phyloP scores from a whole-genome alignment of 1,140 invertebrate genomes.

The Procambarus clarkii region DNA sequence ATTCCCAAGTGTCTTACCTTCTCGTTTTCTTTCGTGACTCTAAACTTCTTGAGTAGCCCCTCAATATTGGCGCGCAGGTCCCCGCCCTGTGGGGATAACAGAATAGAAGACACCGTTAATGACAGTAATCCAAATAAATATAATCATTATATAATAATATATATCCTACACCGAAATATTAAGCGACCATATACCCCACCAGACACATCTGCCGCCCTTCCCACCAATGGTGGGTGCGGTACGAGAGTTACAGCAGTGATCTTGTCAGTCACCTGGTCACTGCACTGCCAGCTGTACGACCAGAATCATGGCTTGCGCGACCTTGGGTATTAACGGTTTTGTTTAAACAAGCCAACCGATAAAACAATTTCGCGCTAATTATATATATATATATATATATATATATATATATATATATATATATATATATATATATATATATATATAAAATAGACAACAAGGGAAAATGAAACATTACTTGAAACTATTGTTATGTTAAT shows the following conservation, averaged over 20 bases:
- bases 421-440: too few relatives aligned
- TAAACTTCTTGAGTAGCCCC: slow-evolving; percentile 59
- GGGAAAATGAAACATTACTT: too few relatives aligned
- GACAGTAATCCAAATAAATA: not conserved
- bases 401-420: too few relatives aligned
- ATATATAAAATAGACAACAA: too few relatives aligned
- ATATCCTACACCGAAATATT: too few relatives aligned
- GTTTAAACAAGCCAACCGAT: too few relatives aligned
- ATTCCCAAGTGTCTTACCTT: slow-evolving; percentile 21
- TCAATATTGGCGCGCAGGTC: slow-evolving; percentile 56
- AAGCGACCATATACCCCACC: not conserved
- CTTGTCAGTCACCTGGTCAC: not conserved
- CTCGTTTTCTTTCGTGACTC: slow-evolving; percentile 65
- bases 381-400: too few relatives aligned
- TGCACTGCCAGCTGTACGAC: not conserved
- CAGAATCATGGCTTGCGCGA: not conserved
- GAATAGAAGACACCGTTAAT: not conserved
- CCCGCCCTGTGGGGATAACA: slow-evolving; percentile 51
- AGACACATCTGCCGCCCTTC: not conserved
- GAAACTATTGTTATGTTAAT: too few relatives aligned
- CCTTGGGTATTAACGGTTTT: not conserved
- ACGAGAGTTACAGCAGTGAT: not conserved
- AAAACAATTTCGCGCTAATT: too few relatives aligned
- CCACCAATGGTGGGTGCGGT: not conserved
- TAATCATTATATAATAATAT: not conserved